A percentile compares a stretch with the other conserved stretches of the same genome.
Evolutionary conservation across 2,888 invertebrate genomes (phyloP).

Genomic region (Acleris emargana): DNA sequence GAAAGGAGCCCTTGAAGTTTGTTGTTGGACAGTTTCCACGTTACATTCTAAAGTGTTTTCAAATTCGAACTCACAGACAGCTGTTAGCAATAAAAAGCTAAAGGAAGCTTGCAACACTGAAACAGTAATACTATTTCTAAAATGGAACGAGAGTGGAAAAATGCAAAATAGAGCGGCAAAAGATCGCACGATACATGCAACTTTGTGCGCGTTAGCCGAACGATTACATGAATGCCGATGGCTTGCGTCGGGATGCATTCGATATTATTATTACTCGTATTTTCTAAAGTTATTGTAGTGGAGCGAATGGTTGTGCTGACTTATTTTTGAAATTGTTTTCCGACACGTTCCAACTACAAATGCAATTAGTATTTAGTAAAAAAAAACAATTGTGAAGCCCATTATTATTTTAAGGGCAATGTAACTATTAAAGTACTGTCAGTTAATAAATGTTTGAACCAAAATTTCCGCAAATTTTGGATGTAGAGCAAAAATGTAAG

Average conservation of each 20-base stretch:
- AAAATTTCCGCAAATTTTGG: not conserved
- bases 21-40: too few relatives aligned
- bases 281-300: not conserved
- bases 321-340: too few relatives aligned
- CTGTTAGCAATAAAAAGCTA: not conserved
- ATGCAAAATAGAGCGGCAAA: conserved; percentile 51
- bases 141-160: conserved; percentile 43
- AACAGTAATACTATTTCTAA: conserved; percentile 38
- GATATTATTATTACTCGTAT: not conserved
- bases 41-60: not conserved
- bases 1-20: too few relatives aligned
- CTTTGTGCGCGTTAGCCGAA: conserved; percentile 36
- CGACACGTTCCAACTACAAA: too few relatives aligned
- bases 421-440: too few relatives aligned
- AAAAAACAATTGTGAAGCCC: too few relatives aligned
- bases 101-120: not conserved
- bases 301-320: too few relatives aligned
- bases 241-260: conserved; percentile 31
- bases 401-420: too few relatives aligned
- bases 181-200: conserved; percentile 42
- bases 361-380: too few relatives aligned
- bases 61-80: not conserved
- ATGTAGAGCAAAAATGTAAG: conserved; percentile 1
- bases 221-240: conserved; percentile 47
- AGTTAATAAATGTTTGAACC: too few relatives aligned